These are phyloP conservation scores for Corythoichthys intestinalis DNA, from an alignment of 2,113 vertebrate genomes.

Conservation along the genomic window DNA sequence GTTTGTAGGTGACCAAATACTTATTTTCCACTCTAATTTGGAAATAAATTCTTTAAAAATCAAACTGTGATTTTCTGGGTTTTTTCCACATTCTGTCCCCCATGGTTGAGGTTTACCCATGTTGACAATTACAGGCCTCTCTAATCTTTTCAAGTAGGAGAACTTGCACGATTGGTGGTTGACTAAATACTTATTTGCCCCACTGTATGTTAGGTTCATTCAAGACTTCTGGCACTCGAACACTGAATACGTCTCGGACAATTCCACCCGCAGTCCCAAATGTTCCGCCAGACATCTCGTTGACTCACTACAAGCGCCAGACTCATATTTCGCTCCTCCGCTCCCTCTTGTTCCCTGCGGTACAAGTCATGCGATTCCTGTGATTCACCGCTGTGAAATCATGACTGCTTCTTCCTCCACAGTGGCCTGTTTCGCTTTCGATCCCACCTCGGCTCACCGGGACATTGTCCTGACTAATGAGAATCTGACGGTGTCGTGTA, in stretches of 20 bases:
- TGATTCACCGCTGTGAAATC: neutral
- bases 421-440: conserved; percentile 98
- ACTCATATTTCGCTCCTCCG: neutral
- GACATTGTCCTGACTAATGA: conserved; percentile 94
- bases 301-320: conserved; percentile 3
- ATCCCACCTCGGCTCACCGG: conserved; percentile 88
- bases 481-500: conserved; percentile 92
- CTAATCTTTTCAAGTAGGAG: too few species aligned
- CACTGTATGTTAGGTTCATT: neutral
- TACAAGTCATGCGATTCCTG: neutral
- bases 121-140: too few species aligned
- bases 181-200: too few species aligned
- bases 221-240: neutral
- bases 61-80: too few species aligned
- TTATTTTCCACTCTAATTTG: too few species aligned
- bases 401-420: conserved; percentile 12
- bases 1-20: too few species aligned
- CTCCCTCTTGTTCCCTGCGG: neutral
- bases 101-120: too few species aligned
- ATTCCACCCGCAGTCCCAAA: neutral
- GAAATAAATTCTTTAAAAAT: too few species aligned
- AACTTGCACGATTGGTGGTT: too few species aligned
- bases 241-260: neutral
- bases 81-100: too few species aligned
- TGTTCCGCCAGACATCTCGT: neutral